Conservation (phyloP, 2,113 vertebrate genomes). For the Aspiorhynchus laticeps region DNA sequence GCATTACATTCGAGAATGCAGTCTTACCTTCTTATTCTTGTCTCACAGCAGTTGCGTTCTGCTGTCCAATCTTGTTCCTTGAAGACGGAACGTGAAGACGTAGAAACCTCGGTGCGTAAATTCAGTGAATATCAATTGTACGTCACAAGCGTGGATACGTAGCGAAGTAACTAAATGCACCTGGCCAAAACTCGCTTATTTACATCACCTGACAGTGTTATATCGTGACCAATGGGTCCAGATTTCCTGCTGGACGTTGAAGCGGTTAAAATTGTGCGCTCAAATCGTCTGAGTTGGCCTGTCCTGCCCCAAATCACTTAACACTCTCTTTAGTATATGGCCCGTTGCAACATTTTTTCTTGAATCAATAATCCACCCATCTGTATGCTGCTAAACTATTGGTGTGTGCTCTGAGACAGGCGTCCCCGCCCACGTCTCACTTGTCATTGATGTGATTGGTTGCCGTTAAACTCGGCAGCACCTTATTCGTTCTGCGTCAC, state of each 20-base stretch:
- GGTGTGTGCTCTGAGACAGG: background rate
- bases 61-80: conserved; percentile 1
- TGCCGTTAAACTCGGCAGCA: background rate
- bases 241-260: background rate
- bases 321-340: background rate
- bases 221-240: background rate
- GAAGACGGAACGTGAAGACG: background rate
- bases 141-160: background rate
- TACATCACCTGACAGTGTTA: background rate
- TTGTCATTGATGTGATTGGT: conserved; percentile 46
- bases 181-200: background rate
- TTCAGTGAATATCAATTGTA: conserved; percentile 25
- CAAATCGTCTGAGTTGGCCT: background rate
- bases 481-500: background rate
- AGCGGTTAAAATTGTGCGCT: background rate
- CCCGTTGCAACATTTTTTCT: background rate
- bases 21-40: conserved; percentile 40
- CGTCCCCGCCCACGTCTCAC: background rate
- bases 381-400: conserved; percentile 22
- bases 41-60: conserved; percentile 12
- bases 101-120: conserved; percentile 19
- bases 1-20: background rate
- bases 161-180: background rate
- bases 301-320: conserved; percentile 1
- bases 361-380: conserved; percentile 44